Conservation (phyloP, 2,888 invertebrate genomes). For the Neoitamus cyanurus region DNA sequence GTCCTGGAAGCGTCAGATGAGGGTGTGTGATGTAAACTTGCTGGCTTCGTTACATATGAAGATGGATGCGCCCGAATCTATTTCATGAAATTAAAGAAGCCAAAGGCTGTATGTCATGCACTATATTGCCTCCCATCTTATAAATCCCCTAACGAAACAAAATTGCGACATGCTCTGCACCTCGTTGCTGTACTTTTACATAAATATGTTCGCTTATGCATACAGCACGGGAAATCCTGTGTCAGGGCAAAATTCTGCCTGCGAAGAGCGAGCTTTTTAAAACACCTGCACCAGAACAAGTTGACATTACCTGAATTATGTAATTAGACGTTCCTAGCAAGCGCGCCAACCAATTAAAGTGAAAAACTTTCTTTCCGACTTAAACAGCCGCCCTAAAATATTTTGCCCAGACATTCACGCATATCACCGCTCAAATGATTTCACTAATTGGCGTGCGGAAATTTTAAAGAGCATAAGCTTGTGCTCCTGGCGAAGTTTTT, state of each 20-base stretch:
- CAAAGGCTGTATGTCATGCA: not conserved
- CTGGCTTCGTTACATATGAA: not conserved
- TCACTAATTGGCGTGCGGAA: not conserved
- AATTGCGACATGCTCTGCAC: not conserved
- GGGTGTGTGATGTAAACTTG: not conserved
- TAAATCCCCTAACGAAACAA: not conserved
- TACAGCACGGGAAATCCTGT: not conserved
- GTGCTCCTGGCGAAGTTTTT: not conserved
- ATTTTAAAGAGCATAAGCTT: not conserved
- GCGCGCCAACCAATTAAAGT: not conserved
- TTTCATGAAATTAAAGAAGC: not conserved
- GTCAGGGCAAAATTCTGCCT: not conserved
- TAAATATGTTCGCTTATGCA: not conserved
- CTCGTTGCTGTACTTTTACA: not conserved
- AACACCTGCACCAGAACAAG: not conserved
- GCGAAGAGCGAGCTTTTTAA: not conserved
- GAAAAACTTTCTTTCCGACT: not conserved
- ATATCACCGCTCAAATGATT: conserved; percentile 2
- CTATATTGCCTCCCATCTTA: not conserved
- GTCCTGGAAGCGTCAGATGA: not conserved
- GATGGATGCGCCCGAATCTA: not conserved
- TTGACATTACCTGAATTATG: conserved; percentile 8
- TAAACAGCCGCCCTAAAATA: not conserved
- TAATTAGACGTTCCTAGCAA: not conserved
- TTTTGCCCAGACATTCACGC: not conserved